Evolutionary conservation across 2,797 vertebrate genomes (phyloP).

Genomic region (Rhinatrema bivittatum): DNA sequence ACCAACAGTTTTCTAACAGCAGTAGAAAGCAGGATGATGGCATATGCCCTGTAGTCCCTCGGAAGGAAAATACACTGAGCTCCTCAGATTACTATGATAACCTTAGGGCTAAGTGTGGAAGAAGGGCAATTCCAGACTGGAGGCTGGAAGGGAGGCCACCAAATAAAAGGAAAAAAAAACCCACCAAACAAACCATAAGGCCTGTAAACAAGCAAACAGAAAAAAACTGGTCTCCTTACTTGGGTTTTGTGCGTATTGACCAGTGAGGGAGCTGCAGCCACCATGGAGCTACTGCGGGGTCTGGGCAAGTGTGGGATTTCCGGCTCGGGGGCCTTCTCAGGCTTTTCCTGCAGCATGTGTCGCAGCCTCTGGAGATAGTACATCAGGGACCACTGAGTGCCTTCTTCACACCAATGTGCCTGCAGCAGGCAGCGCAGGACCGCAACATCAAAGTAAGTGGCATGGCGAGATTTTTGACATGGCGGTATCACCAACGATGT

Average conservation of each 20-base stretch:
- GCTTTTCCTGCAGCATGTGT: conserved; percentile 91
- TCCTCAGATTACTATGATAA: too few species aligned
- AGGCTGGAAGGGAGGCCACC: too few species aligned
- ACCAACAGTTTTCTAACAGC: too few species aligned
- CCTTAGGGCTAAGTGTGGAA: too few species aligned
- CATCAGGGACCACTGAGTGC: conserved; percentile 94
- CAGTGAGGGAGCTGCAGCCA: conserved; percentile 85
- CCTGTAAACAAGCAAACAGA: too few species aligned
- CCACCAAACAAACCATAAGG: too few species aligned
- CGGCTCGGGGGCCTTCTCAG: conserved; percentile 73
- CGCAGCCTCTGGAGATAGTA: conserved; percentile 87
- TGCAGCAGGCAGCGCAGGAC: conserved; percentile 94
- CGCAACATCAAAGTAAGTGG: conserved; percentile 92
- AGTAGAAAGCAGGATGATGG: too few species aligned
- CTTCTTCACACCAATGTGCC: conserved; percentile 95
- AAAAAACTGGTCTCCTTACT: conserved; percentile 51
- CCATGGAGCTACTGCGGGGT: conserved; percentile 95
- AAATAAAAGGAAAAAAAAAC: too few species aligned
- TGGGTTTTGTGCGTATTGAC: conserved; percentile 98
- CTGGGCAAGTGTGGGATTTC: conserved; percentile 72
- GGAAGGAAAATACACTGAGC: too few species aligned
- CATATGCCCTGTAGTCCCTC: too few species aligned
- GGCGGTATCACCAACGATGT: conserved; percentile 63
- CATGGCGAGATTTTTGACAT: conserved; percentile 82
- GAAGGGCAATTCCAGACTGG: too few species aligned